Conservation (phyloP, 2,888 invertebrate species). For the Trichogramma dendrolimi region DNA sequence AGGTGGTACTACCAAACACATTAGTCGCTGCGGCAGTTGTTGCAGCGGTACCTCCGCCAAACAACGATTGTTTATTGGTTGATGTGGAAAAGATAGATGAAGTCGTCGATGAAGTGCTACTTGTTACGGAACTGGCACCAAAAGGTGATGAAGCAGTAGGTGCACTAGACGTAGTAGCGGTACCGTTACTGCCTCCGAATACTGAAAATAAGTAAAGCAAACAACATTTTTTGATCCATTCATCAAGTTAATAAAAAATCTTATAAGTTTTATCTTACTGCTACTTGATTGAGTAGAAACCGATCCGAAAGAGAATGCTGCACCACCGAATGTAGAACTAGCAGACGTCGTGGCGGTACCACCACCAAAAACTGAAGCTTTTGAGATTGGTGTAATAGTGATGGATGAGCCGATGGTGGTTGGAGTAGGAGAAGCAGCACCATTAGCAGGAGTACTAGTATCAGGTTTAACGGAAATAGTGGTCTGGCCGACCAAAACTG, state of each 20-base stretch:
- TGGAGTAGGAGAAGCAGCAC: background rate
- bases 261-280: background rate
- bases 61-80: too few relatives aligned
- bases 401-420: background rate
- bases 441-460: background rate
- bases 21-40: conserved; percentile 15
- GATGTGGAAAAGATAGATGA: background rate
- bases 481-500: background rate
- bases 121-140: background rate
- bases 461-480: conserved; percentile 4
- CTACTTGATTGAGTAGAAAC: conserved; percentile 1
- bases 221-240: background rate
- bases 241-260: background rate
- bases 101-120: background rate
- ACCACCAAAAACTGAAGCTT: conserved; percentile 13
- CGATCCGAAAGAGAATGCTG: background rate
- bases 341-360: background rate
- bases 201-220: background rate
- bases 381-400: conserved; percentile 9
- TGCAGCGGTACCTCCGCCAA: conserved; percentile 10
- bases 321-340: background rate
- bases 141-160: background rate
- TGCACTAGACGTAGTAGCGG: background rate
- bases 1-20: conserved; percentile 22
- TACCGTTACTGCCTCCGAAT: background rate